Evolutionary conservation across 2,888 invertebrate species (phyloP).

Genomic region (Lithophane leautieri): DNA sequence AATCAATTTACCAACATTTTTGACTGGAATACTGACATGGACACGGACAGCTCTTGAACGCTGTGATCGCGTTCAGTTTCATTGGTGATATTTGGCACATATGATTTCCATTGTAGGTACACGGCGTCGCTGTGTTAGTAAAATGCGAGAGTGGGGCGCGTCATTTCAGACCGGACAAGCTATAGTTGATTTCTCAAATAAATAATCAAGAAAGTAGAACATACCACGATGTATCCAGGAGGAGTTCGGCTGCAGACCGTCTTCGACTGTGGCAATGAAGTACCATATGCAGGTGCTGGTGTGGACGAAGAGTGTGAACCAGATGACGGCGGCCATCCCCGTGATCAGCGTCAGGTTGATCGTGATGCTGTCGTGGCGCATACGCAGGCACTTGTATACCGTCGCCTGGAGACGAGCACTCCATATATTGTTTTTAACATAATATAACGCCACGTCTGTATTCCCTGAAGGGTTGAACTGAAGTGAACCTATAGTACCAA

Average conservation of each 20-base stretch:
- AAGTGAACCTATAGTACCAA: no score
- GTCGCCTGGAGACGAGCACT: constrained; percentile 71
- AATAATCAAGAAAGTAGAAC: background rate
- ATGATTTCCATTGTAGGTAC: background rate
- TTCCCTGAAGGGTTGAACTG: no score
- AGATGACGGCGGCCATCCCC: constrained; percentile 74
- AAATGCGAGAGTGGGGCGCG: no score
- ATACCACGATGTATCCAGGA: constrained; percentile 80
- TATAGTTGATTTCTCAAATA: background rate
- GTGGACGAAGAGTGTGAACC: constrained; percentile 83
- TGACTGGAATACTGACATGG: no score
- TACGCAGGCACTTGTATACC: constrained; percentile 75
- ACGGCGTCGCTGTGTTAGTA: no score
- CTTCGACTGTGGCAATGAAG: constrained; percentile 77
- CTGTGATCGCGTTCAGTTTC: background rate
- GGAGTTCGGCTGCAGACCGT: constrained; percentile 64
- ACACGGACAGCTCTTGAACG: no score
- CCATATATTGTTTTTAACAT: no score
- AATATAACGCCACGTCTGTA: no score
- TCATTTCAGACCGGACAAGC: no score
- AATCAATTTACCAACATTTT: no score
- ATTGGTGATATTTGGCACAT: background rate
- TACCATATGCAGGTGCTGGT: constrained; percentile 79
- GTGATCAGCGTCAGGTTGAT: constrained; percentile 77
- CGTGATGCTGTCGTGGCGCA: constrained; percentile 74